Percentiles rank a stretch among this genome's conserved stretches.
Conservation (phyloP, 2,888 invertebrate genomes). For the Tricholauxania praeusta region DNA sequence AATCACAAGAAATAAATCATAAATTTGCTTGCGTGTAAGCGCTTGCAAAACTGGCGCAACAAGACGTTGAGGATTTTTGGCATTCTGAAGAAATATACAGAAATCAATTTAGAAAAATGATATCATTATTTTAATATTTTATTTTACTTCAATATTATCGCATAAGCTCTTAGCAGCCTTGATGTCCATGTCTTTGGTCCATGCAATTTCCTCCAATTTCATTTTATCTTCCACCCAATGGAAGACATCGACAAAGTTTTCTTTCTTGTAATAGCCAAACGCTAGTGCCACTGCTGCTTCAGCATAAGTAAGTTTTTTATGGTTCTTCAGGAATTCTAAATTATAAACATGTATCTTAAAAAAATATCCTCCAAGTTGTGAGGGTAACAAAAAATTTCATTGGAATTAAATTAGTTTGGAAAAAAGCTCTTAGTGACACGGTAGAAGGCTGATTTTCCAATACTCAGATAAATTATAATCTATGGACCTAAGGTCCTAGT, state of each 20-base stretch:
- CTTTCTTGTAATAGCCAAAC: constrained; percentile 60
- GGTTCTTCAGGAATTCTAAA: constrained; percentile 53
- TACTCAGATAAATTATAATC: too few species aligned
- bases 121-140: neutral
- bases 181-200: constrained; percentile 52
- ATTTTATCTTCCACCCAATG: constrained; percentile 53
- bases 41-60: constrained; percentile 55
- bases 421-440: too few species aligned
- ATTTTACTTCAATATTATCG: constrained; percentile 42
- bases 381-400: too few species aligned
- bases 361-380: neutral
- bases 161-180: constrained; percentile 50
- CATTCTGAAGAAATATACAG: constrained; percentile 45
- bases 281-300: constrained; percentile 62
- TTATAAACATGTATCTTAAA: neutral
- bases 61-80: constrained; percentile 55
- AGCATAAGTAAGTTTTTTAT: constrained; percentile 53
- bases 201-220: constrained; percentile 52
- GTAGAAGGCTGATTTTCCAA: too few species aligned
- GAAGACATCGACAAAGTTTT: constrained; percentile 54
- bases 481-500: too few species aligned
- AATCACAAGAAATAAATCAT: constrained; percentile 63
- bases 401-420: too few species aligned
- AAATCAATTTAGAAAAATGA: neutral
- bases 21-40: constrained; percentile 48